phyloP scores from a whole-genome alignment of 2,113 vertebrate species.

The Scomber scombrus region DNA sequence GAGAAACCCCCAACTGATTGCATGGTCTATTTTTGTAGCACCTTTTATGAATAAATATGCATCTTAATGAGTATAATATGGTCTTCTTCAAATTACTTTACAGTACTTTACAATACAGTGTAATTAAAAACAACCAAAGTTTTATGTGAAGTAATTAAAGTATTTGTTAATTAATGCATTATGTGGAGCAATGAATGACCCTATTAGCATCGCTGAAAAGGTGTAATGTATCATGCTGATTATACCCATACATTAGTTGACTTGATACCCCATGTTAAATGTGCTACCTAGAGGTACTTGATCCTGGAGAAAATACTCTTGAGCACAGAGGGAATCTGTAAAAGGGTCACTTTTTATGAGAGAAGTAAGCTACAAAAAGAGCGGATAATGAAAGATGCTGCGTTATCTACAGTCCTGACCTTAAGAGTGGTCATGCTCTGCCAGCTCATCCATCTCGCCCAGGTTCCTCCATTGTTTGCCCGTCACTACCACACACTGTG shows the following conservation, averaged over 20 bases:
- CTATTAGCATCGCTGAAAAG: constrained; percentile 38
- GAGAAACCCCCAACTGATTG: background rate
- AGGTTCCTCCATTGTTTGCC: constrained; percentile 18
- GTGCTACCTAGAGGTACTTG: constrained; percentile 2
- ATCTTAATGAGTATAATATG: constrained; percentile 9
- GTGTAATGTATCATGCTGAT: constrained; percentile 48
- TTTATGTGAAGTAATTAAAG: constrained; percentile 31
- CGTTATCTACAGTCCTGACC: constrained; percentile 47
- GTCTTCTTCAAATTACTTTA: constrained; percentile 18
- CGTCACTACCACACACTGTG: background rate
- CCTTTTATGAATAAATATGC: constrained; percentile 34
- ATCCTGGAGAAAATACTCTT: constrained; percentile 19
- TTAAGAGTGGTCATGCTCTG: constrained; percentile 30
- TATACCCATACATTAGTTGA: constrained; percentile 33
- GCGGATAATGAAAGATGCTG: constrained; percentile 37
- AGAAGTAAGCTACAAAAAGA: constrained; percentile 11
- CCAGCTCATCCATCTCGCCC: constrained; percentile 49
- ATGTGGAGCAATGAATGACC: constrained; percentile 37
- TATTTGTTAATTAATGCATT: constrained; percentile 52
- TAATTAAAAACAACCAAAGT: constrained; percentile 7
- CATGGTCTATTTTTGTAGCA: constrained; percentile 16
- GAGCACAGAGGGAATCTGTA: background rate
- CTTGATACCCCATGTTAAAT: constrained; percentile 21
- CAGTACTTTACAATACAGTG: background rate
- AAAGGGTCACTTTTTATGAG: constrained; percentile 13